phyloP scores from a whole-genome alignment of 2,888 invertebrate genomes.

The Apamea anceps region DNA sequence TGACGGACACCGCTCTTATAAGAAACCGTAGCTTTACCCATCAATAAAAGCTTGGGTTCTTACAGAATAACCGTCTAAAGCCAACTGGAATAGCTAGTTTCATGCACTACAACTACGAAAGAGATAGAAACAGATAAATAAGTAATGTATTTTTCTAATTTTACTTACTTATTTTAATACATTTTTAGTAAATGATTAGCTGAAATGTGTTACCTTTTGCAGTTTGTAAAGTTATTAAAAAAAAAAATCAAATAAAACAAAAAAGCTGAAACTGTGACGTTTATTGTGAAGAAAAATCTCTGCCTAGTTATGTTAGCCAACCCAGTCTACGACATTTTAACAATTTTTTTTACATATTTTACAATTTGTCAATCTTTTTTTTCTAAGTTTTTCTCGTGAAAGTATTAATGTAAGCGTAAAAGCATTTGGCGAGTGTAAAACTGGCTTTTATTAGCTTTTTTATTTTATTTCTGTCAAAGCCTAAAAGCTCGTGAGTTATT shows the following conservation, averaged over 20 bases:
- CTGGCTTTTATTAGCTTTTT: conserved; percentile 68
- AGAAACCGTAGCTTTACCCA: neutral
- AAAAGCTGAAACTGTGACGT: conserved; percentile 38
- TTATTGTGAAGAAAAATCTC: conserved; percentile 20
- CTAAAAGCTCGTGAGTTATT: conserved; percentile 73
- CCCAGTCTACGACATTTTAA: conserved; percentile 78
- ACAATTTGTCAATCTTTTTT: conserved; percentile 43
- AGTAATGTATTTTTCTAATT: conserved; percentile 36
- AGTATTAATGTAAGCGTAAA: conserved; percentile 66
- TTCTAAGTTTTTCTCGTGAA: conserved; percentile 49
- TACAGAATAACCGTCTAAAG: conserved; percentile 25
- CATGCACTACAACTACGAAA: conserved; percentile 34
- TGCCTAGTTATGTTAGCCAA: conserved; percentile 61
- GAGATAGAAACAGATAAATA: conserved; percentile 27
- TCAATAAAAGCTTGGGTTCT: conserved; percentile 35
- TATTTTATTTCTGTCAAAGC: conserved; percentile 72
- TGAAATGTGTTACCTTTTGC: conserved; percentile 42
- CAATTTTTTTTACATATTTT: conserved; percentile 25
- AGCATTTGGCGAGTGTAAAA: conserved; percentile 59
- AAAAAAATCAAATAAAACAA: conserved; percentile 47
- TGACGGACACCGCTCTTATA: neutral
- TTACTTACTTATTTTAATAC: conserved; percentile 38
- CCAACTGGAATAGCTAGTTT: conserved; percentile 20
- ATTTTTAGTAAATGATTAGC: conserved; percentile 50
- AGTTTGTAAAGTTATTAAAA: conserved; percentile 25